Base-by-base conservation (phyloP, 2,888 invertebrate species). In the Aphidoletes aphidimyza region DNA sequence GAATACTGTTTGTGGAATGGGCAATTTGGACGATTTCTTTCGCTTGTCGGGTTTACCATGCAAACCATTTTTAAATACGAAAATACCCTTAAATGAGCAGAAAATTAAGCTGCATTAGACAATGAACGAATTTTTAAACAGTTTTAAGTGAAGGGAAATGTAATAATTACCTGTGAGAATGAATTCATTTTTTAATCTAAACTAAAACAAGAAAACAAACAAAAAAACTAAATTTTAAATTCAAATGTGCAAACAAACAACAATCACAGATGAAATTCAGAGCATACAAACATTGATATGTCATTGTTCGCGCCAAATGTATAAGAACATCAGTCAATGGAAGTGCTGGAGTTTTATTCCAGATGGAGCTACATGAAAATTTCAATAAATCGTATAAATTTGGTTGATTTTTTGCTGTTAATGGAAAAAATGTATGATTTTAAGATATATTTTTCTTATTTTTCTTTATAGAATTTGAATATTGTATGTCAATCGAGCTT, bases 11-110 rank as follows among this genome's bases (percentile, higher is more conserved):
- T 59, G 37, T 36, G 83, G 83, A 36, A 39, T 39, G 1, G 39
- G 19, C 26, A 39, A 26, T 86, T 86, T 42, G n/a, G n/a, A n/a
- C 85, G 89, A 86, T 89, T 85, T 91, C 89, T 88, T 90, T 47
- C 34, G 87, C 84, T 86, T 87, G 85, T 90, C 90, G 0, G 89
- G 88, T 86, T 39, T 42, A 17, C 91, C 90, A 84, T 91, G 92
- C 69, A 91, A 91, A 69, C 92, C 93, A 90, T 93, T 93, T 89
- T 92, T 91, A 85, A 89, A 90, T 0, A 89, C 89, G 88, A 91
- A 91, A 86, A 89, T 89, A 30, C 90, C 91, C 90, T 91, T 81
- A 83, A 85, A 84, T 85, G 84, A 69, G n/a, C n/a, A n/a, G n/a
- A 81, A 22, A 85, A 83, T 84, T 81, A 36, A 37, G 42, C 85